Evolutionary conservation across 2,888 invertebrate species (phyloP).

Genomic region (Axea sp.): DNA sequence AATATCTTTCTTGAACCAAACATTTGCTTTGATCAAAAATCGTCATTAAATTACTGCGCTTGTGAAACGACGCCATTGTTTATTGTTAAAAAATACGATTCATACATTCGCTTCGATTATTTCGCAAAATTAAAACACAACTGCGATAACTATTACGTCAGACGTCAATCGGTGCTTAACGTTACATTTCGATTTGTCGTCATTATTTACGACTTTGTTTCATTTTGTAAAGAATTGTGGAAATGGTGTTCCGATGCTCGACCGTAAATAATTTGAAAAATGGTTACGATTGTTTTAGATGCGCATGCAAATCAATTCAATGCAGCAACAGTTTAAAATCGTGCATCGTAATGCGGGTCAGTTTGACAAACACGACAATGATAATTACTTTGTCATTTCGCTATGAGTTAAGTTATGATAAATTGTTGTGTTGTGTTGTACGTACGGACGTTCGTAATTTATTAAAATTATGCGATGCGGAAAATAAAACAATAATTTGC

Average conservation of each 20-base stretch:
- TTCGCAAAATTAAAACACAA: neutral
- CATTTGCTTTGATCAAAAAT: no score
- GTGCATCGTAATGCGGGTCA: conserved; percentile 27
- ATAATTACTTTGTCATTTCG: conserved; percentile 34
- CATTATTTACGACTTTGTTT: conserved; percentile 36
- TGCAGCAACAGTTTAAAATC: conserved; percentile 17
- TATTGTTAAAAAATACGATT: no score
- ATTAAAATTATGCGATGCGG: no score
- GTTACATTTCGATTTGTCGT: conserved; percentile 4
- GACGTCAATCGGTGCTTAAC: conserved; percentile 10
- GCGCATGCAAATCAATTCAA: conserved; percentile 30
- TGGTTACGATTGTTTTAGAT: conserved; percentile 29
- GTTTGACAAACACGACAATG: conserved; percentile 26
- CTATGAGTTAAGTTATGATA: neutral
- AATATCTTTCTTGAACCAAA: no score
- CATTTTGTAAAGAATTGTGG: conserved; percentile 6
- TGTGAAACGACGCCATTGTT: no score
- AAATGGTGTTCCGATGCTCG: neutral
- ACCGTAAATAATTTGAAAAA: conserved; percentile 33
- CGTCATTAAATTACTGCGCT: no score
- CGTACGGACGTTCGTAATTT: conserved; percentile 2
- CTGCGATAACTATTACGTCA: conserved; percentile 31
- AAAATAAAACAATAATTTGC: no score
- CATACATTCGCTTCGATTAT: no score
- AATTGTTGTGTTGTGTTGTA: conserved; percentile 12